These are phyloP conservation scores for Zaprionus davidi DNA, from an alignment of 1,140 invertebrate species.

Conservation along the genomic window DNA sequence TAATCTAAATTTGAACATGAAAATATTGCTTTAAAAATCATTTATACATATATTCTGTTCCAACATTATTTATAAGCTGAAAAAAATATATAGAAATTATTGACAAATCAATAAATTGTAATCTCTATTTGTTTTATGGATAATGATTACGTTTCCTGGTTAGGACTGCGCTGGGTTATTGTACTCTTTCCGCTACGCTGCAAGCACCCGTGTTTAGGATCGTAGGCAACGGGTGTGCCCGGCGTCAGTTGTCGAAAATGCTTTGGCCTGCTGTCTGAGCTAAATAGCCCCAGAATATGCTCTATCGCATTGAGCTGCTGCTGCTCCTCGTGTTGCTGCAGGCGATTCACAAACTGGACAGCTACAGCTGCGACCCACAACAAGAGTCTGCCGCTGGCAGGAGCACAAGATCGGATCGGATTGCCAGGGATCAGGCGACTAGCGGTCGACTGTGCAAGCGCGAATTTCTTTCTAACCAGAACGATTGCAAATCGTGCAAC, in stretches of 20 bases:
- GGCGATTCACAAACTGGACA: conserved; percentile 25
- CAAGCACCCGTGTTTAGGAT: too few relatives aligned
- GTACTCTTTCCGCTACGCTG: too few relatives aligned
- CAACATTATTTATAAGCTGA: too few relatives aligned
- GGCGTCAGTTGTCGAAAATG: conserved; percentile 1
- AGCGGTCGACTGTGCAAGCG: not conserved
- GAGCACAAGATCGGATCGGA: not conserved
- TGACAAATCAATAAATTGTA: too few relatives aligned
- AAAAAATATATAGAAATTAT: too few relatives aligned
- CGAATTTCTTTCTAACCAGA: not conserved
- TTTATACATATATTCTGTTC: too few relatives aligned
- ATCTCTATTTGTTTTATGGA: too few relatives aligned
- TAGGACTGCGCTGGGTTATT: too few relatives aligned
- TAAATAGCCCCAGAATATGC: conserved; percentile 36
- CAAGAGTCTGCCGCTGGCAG: not conserved
- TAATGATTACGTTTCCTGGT: too few relatives aligned
- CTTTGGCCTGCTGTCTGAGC: not conserved
- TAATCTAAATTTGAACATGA: too few relatives aligned
- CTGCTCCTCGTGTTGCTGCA: conserved; percentile 25
- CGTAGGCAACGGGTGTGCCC: too few relatives aligned
- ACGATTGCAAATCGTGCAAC: not conserved
- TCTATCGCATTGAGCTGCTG: conserved; percentile 27
- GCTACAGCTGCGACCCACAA: conserved; percentile 27
- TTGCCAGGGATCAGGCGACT: not conserved
- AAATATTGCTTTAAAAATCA: too few relatives aligned